Conservation (phyloP, 2,113 vertebrate genomes). For the Hucho hucho region DNA sequence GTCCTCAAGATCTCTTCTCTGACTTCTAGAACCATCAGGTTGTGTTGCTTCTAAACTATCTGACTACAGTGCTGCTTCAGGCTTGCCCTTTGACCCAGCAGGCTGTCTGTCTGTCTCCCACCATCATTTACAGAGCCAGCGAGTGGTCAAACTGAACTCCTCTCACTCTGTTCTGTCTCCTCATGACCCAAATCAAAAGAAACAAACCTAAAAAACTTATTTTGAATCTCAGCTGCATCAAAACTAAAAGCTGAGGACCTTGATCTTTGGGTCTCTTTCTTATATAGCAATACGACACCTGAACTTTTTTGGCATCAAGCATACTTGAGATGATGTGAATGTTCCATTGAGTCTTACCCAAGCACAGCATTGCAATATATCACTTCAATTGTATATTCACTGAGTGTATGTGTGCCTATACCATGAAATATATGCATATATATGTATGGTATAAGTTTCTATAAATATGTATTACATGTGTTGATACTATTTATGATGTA, state of each 20-base stretch:
- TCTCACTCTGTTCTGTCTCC: slow-evolving; percentile 30
- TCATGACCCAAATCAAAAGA: slow-evolving; percentile 44
- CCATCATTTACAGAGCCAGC: slow-evolving; percentile 26
- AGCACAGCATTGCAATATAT: slow-evolving; percentile 75
- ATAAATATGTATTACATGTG: slow-evolving; percentile 70
- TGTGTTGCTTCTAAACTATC: slow-evolving; percentile 70
- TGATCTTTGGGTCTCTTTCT: slow-evolving; percentile 61
- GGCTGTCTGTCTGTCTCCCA: slow-evolving; percentile 42
- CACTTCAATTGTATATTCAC: slow-evolving; percentile 76
- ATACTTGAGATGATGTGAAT: slow-evolving; percentile 77
- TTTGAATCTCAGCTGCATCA: slow-evolving; percentile 50
- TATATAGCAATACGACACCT: slow-evolving; percentile 76
- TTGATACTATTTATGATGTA: slow-evolving; percentile 71
- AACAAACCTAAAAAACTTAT: slow-evolving; percentile 56
- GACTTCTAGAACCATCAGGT: slow-evolving; percentile 96
- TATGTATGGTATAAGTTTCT: slow-evolving; percentile 73
- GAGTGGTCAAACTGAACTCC: slow-evolving; percentile 35
- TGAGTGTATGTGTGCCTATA: slow-evolving; percentile 70
- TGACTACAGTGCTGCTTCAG: slow-evolving; percentile 38
- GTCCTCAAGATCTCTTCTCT: slow-evolving; percentile 99
- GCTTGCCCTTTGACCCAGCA: slow-evolving; percentile 31
- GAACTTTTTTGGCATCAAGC: slow-evolving; percentile 69
- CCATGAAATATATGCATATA: slow-evolving; percentile 73
- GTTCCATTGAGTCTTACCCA: slow-evolving; percentile 66
- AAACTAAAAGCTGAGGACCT: slow-evolving; percentile 37